A percentile compares a stretch with the other conserved stretches of the same genome.
These are phyloP conservation scores for Podargus strigoides DNA, from an alignment of 2,797 vertebrate species.

Conservation along the genomic window DNA sequence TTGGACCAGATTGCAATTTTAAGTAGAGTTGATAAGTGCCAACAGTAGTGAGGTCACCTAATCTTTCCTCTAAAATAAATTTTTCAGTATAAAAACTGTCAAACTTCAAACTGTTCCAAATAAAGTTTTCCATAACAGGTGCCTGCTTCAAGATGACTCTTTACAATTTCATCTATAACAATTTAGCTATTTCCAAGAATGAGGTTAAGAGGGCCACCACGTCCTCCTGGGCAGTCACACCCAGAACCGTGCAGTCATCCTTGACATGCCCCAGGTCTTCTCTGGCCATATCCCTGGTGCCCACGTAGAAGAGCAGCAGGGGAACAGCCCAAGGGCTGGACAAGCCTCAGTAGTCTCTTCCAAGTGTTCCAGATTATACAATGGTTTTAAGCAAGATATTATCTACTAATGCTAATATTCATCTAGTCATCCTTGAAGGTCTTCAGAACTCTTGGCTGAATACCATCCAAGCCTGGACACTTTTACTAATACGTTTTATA, in stretches of 20 bases:
- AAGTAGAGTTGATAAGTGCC: background rate
- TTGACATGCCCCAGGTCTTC: background rate
- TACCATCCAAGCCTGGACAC: background rate
- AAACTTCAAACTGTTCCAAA: background rate
- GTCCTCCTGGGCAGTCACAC: too few relatives aligned
- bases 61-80: background rate
- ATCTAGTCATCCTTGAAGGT: background rate
- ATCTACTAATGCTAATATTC: background rate
- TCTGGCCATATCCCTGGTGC: background rate
- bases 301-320: background rate
- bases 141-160: background rate
- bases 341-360: background rate
- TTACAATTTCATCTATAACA: background rate
- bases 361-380: background rate
- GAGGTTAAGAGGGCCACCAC: background rate
- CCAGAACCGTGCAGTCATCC: background rate
- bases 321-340: background rate
- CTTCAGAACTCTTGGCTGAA: background rate
- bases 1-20: background rate
- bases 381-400: background rate
- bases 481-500: background rate
- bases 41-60: background rate
- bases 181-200: background rate
- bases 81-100: background rate
- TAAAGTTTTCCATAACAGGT: background rate